Evolutionary conservation across 2,797 vertebrate species (phyloP).

Genomic region (Huso huso): DNA sequence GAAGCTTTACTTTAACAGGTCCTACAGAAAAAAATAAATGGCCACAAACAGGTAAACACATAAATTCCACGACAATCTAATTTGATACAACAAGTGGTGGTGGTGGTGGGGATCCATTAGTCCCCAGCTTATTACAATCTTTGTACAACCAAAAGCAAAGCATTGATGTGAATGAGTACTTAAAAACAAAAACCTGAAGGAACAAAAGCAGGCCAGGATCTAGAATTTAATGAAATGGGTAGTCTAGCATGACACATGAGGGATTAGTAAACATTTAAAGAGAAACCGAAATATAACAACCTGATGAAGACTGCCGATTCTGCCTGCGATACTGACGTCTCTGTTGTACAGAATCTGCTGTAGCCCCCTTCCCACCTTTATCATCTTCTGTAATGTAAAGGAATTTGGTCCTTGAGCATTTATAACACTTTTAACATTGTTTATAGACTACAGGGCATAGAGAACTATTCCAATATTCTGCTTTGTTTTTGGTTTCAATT

Average conservation of each 20-base stretch:
- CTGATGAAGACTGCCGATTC: conserved; percentile 95
- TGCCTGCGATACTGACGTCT: conserved; percentile 94
- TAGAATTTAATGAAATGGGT: neutral
- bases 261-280: neutral
- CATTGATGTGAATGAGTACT: too few species aligned
- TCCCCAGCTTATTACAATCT: too few species aligned
- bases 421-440: conserved; percentile 6
- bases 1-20: neutral
- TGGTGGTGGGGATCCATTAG: too few species aligned
- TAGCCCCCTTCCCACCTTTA: conserved; percentile 87
- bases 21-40: conserved; percentile 13
- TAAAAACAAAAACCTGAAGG: too few species aligned
- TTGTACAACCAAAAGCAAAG: too few species aligned
- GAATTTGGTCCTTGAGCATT: conserved; percentile 40
- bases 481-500: neutral
- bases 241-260: too few species aligned
- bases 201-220: too few species aligned
- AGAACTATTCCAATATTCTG: neutral
- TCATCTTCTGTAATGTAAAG: conserved; percentile 88
- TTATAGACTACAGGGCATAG: neutral
- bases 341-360: conserved; percentile 93
- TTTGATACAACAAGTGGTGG: too few species aligned
- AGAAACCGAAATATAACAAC: conserved; percentile 45
- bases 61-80: too few species aligned
- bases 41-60: conserved; percentile 26